Base-by-base conservation (phyloP, 2,888 invertebrate genomes). In the Nomada hirtipes region DNA sequence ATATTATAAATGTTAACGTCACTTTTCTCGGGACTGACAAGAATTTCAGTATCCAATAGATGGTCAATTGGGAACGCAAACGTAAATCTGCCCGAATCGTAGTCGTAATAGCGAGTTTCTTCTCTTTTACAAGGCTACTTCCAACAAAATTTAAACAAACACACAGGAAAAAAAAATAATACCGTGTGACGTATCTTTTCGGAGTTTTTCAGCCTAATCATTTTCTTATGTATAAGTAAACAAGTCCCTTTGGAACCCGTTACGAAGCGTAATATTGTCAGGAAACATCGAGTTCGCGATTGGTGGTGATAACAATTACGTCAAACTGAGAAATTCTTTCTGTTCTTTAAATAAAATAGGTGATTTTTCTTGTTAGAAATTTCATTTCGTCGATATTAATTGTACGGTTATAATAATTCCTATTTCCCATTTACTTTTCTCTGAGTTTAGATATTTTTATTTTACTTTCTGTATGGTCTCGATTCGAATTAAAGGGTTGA, bases 1-100 rank as follows among this genome's bases (percentile, higher is more conserved):
- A 50, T 29, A 71, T 18, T 47, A 18, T 65, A 67, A 20, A 55
- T 18, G 26, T 47, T 47, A 26, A 55, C n/a, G 26, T 55, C 10
- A 50, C 29, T 63, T 69, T 20, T 64, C 52, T 72, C n/a, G 53
- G 69, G 67, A 84, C 57, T 76, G 65, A 72, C 60, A 36, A 64
- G 36, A 68, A 73, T 57, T 67, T 60, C 64, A 55, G 68, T 86
- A 86, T 69, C 72, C 83, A 63, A 18, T 77, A 77, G 78, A 76
- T 75, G 64, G 70, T 86, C 70, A 79, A 86, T 84, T 79, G 76
- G 57, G 15, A 75, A 82, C 36, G 36, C 57, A 53, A 82, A 3
- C 57, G 52, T 83, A 68, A 86, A 68, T 70, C 36, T 77, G 53
- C 72, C 59, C 75, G 61, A 67, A 47, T 52, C 23, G n/a, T 77